Conservation (phyloP, 2,113 vertebrate genomes). For the Eolophus roseicapilla region DNA sequence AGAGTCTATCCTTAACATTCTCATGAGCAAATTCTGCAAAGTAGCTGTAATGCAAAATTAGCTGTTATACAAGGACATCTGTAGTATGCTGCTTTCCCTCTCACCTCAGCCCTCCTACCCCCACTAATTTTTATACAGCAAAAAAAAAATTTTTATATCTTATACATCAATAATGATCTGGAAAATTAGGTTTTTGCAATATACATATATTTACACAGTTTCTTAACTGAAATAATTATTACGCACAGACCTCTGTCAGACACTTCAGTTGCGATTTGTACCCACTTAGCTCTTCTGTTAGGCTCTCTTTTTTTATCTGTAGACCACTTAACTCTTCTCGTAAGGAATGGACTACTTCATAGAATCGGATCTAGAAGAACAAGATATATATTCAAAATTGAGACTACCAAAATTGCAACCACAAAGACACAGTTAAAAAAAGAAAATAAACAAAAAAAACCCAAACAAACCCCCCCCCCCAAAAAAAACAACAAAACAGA, state of each 20-base stretch:
- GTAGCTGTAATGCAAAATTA: neutral
- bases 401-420: neutral
- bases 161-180: neutral
- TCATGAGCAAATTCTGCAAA: neutral
- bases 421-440: neutral
- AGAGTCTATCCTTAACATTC: neutral
- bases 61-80: neutral
- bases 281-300: conserved; percentile 81
- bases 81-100: neutral
- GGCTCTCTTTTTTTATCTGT: conserved; percentile 75
- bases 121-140: neutral
- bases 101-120: accelerated
- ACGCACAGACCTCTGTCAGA: conserved; percentile 83
- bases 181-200: neutral
- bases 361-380: conserved; percentile 82
- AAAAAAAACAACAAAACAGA: neutral
- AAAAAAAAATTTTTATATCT: neutral
- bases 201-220: neutral
- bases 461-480: neutral
- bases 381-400: neutral
- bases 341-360: conserved; percentile 85
- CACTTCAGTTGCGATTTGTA: conserved; percentile 81
- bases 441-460: too few relatives aligned
- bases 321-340: conserved; percentile 81
- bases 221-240: neutral